Evolutionary conservation across 2,888 invertebrate species (phyloP).

Genomic region (Synanthedon tipuliformis): DNA sequence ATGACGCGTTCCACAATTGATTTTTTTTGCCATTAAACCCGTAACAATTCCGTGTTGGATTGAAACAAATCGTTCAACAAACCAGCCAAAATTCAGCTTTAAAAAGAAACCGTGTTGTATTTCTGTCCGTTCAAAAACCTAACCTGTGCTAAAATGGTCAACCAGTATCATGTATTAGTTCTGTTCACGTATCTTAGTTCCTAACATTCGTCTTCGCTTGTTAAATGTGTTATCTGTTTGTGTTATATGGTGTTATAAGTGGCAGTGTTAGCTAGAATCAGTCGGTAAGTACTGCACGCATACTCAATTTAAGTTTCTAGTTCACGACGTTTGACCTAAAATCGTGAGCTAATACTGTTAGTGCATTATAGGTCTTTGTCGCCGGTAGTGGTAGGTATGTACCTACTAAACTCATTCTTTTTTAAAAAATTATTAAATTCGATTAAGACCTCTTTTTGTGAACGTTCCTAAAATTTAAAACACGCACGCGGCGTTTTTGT

Average conservation of each 20-base stretch:
- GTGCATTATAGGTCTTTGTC: constrained; percentile 14
- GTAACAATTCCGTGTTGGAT: constrained; percentile 14
- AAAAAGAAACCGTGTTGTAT: not conserved
- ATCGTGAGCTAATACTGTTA: constrained; percentile 50
- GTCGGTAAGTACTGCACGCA: constrained; percentile 16
- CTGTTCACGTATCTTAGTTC: constrained; percentile 1
- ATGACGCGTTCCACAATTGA: constrained; percentile 47
- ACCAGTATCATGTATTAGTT: constrained; percentile 2
- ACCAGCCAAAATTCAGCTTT: constrained; percentile 4
- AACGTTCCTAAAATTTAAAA: constrained; percentile 8
- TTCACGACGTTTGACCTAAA: constrained; percentile 43
- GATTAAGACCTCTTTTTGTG: constrained; percentile 3
- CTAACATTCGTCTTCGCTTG: not conserved
- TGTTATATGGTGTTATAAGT: not conserved
- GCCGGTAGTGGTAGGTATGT: not conserved
- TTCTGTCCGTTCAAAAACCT: constrained; percentile 6
- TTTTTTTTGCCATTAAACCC: constrained; percentile 46
- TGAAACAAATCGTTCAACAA: constrained; percentile 10
- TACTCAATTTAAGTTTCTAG: constrained; percentile 19
- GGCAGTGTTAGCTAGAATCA: constrained; percentile 4
- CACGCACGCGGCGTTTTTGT: not conserved
- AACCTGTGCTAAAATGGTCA: constrained; percentile 6
- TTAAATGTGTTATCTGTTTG: not conserved
- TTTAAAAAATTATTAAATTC: not conserved
- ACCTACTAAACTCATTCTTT: not conserved